Evolutionary conservation across 2,888 invertebrate genomes (phyloP), one percentile per base, ranked within the genome.

Genomic region (Drosophila glabriapex): DNA sequence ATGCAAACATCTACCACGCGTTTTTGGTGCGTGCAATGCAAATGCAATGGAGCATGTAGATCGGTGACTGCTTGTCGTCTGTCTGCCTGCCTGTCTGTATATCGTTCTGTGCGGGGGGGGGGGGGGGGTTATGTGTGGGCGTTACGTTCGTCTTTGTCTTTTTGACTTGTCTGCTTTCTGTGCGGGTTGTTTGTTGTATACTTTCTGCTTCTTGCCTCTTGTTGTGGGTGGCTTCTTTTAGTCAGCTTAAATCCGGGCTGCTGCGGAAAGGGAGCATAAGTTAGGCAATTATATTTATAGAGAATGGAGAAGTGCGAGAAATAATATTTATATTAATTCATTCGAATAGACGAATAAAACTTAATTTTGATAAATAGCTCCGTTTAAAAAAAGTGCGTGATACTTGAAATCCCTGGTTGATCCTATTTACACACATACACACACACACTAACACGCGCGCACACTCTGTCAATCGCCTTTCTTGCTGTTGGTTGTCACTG

Each of bases 21-120:
- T 78, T 85, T 89, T 70, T 86, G 85, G 85, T 87, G 91, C 86
- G 86, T 87, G 90, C 87, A 87, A 82, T 80, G 82, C 82, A 87
- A 90, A 83, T 86, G 78, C 86, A 87, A 85, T 90, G 80, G 58
- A 80, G 78, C 90, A 43, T 80, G 69, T 64, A 60, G 68, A 64
- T 64, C 55, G 53, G 41, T 58, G 53, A 46, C 65, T 56, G n/a
- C 54, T 28, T 54, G 33, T 39, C 53, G 33, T 39, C 53, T 37
- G 53, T 35, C 22, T 49, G 33, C 12, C 33, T 33, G 55, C 55
- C 43, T 67, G 50, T 56, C 29, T 53, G 50, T 49, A 39, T 59
- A 52, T 50, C 35, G 37, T 43, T 33, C 1, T 7, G 9, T 9
- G 1, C 6, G n/a, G 6, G 3, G 22, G 16, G 4, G 22, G 14